Conservation (phyloP, 1,140 invertebrate genomes). For the Holcopasites calliopsidis region DNA sequence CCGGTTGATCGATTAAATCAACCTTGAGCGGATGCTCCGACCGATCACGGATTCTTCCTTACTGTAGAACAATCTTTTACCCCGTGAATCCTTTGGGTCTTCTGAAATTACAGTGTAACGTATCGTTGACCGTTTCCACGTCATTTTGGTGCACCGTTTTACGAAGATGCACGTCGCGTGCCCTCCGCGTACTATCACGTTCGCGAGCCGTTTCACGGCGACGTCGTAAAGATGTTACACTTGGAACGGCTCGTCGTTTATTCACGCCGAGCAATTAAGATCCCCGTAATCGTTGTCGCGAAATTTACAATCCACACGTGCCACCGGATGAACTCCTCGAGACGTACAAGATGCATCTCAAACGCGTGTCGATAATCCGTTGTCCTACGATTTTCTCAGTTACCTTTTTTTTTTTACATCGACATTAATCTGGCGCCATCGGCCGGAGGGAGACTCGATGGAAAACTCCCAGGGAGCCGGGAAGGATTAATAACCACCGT, state of each 20-base stretch:
- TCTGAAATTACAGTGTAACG: neutral
- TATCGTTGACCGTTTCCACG: too few relatives aligned
- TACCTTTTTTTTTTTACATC: too few relatives aligned
- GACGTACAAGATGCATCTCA: too few relatives aligned
- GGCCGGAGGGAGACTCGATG: neutral
- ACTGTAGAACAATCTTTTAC: conserved; percentile 12
- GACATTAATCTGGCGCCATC: neutral
- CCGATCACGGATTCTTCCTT: conserved; percentile 4
- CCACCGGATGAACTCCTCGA: too few relatives aligned
- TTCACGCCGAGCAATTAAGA: conserved; percentile 41
- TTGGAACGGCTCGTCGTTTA: conserved; percentile 13
- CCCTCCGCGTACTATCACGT: conserved; percentile 33
- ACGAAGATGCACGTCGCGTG: conserved; percentile 40
- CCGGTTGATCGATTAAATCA: conserved; percentile 52
- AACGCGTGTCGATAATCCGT: conserved; percentile 1
- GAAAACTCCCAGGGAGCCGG: conserved; percentile 12
- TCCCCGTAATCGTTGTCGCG: conserved; percentile 22
- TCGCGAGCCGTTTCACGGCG: conserved; percentile 3
- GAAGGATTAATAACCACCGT: conserved; percentile 40
- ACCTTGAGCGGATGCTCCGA: conserved; percentile 9
- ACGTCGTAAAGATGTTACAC: conserved; percentile 35
- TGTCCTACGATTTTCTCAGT: too few relatives aligned
- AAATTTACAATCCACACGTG: conserved; percentile 27
- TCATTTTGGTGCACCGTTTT: conserved; percentile 6
- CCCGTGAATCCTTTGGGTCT: neutral